Base-by-base conservation (phyloP, 2,888 invertebrate species). In the Sinopyrophorus schimmeli region DNA sequence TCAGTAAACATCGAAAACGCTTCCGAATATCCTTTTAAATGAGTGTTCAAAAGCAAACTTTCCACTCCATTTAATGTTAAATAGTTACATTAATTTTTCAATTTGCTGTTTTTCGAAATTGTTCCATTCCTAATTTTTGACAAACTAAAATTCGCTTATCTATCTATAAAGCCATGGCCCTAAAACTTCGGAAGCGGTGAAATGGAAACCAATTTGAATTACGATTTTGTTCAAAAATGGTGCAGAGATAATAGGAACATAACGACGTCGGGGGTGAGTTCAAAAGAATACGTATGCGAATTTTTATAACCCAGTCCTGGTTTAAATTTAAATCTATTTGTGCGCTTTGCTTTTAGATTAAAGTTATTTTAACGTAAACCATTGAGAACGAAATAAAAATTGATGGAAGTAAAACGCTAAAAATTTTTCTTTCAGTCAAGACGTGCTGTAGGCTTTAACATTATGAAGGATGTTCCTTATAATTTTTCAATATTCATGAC, bases 321-420 rank as follows among this genome's bases (percentile, higher is more conserved):
- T 28, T 40, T 40, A 40, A 28, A 40, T 40, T 40, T 27, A 40
- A 28, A 28, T 40, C 27, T 40, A 28, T 21, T 40, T 40, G 14
- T 30, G 7, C 21, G 15, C 6, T 6, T 11, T 6, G 27, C 14
- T 12, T 7, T 23, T 27, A 6, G 9, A 27, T 12, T 11, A 27
- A 27, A 27, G 11, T 27, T 7, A 4, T 4, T 11, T 27, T 14
- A 27, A 27, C 11, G 14, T 1, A 27, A 7, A 11, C 11, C n/a
- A n/a, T 27, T 27, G 11, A 12, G 27, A 12, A n/a, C n/a, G n/a
- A n/a, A n/a, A n/a, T n/a, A n/a, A n/a, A n/a, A n/a, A n/a, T n/a
- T n/a, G n/a, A n/a, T n/a, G n/a, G n/a, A n/a, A n/a, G n/a, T n/a
- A n/a, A n/a, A n/a, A n/a, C n/a, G n/a, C n/a, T n/a, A n/a, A n/a